Evolutionary conservation across 1,140 invertebrate species (phyloP), one percentile per base, ranked within the genome.

Genomic region (Daktulosphaira vitifoliae): DNA sequence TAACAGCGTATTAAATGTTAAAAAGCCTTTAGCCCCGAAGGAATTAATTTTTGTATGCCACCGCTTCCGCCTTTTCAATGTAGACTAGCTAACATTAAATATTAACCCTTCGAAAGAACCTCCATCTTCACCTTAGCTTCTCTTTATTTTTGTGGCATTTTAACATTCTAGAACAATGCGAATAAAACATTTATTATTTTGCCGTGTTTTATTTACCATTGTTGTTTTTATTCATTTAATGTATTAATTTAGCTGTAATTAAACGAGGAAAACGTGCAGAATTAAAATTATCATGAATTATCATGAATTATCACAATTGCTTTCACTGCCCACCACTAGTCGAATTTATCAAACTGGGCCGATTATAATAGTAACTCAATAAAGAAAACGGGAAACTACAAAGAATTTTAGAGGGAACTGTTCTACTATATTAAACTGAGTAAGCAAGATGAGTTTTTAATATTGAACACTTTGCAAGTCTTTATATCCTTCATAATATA

Each of bases 1-100:
- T 62, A 62, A 62, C 39, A 62, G 42, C 56, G 56, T 46, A 62
- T 48, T 62, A 62, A 62, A 62, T 23, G 56, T 46, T 62, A 62
- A 62, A 62, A 62, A 62, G 56, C 56, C 56, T 39, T 62, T 20
- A 62, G 56, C 42, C 42, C 42, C 42, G 56, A 62, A 62, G 56
- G 56, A 62, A 62, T 62, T 62, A 62, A 62, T 62, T 62, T 62
- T 62, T 39, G 26, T 48, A 39, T 62, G 56, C 56, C 25, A 38
- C 54, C 42, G 54, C 54, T 59, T 59, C 54, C 54, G 56, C 42
- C 56, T 62, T 62, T 62, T 62, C 56, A 48, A 48, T 48, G 56
- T 62, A 48, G 39, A 62, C 56, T 46, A 29, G 39, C 56, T 48
- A 48, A 62, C 56, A 48, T 62, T 62, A 62, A 62, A 62, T 62